Percentiles rank a stretch among this genome's conserved stretches.
These are phyloP conservation scores for Andrena bucephala DNA, from an alignment of 2,888 invertebrate species.

Conservation along the genomic window DNA sequence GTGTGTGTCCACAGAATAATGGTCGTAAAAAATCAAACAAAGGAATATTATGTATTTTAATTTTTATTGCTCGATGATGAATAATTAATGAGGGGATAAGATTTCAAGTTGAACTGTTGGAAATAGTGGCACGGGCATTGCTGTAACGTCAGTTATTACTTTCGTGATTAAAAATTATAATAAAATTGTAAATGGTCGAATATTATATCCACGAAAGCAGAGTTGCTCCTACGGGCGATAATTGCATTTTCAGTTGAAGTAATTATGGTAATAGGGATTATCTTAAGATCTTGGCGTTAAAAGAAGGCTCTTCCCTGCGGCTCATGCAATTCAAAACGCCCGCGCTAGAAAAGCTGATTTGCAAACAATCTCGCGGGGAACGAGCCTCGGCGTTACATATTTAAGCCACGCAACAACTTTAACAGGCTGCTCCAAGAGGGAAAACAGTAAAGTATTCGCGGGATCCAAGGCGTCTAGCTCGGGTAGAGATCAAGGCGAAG, in stretches of 20 bases:
- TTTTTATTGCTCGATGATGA: no score
- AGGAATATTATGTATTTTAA: not conserved
- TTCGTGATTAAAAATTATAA: no score
- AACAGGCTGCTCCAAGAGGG: constrained; percentile 19
- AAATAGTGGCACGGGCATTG: no score
- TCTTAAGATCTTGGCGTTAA: constrained; percentile 28
- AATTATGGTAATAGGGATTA: constrained; percentile 10
- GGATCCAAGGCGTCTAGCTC: constrained; percentile 23
- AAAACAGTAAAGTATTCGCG: not conserved
- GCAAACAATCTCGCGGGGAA: constrained; percentile 28
- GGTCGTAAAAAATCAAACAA: not conserved
- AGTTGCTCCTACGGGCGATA: constrained; percentile 19
- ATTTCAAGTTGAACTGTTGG: no score
- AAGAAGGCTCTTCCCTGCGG: constrained; percentile 5
- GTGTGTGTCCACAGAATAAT: not conserved
- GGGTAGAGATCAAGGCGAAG: constrained; percentile 51
- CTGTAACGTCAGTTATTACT: no score
- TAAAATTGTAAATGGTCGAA: not conserved
- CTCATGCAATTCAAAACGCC: constrained; percentile 32
- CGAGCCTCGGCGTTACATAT: constrained; percentile 13
- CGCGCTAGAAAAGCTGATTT: constrained; percentile 14
- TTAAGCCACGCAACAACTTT: constrained; percentile 23
- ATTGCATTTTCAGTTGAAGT: constrained; percentile 24
- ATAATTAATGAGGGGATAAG: no score
- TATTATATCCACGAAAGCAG: not conserved